phyloP scores from a whole-genome alignment of 2,888 invertebrate species.

The Acronicta psi region DNA sequence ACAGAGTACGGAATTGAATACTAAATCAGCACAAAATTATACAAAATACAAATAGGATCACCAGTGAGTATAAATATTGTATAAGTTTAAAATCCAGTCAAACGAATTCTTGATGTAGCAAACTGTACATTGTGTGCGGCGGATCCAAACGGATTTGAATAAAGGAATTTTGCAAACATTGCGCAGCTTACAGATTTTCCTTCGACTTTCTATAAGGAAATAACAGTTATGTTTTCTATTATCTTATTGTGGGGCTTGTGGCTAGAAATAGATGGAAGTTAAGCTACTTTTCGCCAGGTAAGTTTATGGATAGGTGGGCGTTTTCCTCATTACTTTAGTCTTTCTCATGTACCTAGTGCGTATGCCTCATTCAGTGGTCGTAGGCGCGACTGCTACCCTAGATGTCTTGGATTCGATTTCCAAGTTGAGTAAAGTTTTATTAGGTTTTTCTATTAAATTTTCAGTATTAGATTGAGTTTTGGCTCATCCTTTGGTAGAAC shows the following conservation, averaged over 20 bases:
- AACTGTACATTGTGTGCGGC: constrained; percentile 16
- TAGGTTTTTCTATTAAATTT: too few relatives aligned
- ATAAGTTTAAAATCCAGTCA: constrained; percentile 5
- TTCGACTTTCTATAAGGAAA: constrained; percentile 24
- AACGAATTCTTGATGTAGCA: constrained; percentile 15
- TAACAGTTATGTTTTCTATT: constrained; percentile 34
- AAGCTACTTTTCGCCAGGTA: neutral
- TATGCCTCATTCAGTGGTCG: too few relatives aligned
- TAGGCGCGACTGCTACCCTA: too few relatives aligned
- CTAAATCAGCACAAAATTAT: neutral
- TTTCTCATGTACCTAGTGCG: too few relatives aligned
- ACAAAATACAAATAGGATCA: constrained; percentile 2
- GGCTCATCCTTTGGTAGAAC: too few relatives aligned
- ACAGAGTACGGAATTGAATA: too few relatives aligned
- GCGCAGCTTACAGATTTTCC: constrained; percentile 24
- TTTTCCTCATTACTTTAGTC: too few relatives aligned
- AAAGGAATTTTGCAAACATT: constrained; percentile 41
- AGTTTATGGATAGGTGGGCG: too few relatives aligned
- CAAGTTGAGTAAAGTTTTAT: too few relatives aligned
- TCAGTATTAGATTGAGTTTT: too few relatives aligned
- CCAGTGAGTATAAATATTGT: neutral
- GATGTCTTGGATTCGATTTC: too few relatives aligned
- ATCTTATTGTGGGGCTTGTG: neutral
- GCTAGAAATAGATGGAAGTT: neutral
- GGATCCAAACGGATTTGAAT: constrained; percentile 44